Percentiles rank a stretch among this genome's conserved stretches.
phyloP scores from a whole-genome alignment of 2,113 vertebrate species.

The Menura novaehollandiae region DNA sequence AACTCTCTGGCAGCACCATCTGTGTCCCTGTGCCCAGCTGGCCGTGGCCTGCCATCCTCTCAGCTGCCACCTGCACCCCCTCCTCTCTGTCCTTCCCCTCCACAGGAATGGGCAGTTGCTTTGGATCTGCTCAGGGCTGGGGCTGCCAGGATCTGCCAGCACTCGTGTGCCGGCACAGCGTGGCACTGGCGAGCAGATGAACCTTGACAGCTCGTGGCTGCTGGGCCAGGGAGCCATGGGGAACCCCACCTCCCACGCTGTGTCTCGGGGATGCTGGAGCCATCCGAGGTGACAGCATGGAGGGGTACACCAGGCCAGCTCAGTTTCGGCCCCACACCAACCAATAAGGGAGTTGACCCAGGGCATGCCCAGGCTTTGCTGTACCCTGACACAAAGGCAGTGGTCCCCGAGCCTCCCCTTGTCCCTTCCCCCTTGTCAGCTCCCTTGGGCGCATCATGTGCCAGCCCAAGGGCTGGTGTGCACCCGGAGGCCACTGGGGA shows the following conservation, averaged over 20 bases:
- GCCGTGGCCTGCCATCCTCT: neutral
- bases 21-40: neutral
- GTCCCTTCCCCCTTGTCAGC: neutral
- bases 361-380: neutral
- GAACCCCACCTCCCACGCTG: neutral
- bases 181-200: neutral
- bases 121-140: neutral
- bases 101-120: rapidly evolving
- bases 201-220: neutral
- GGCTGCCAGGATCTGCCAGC: neutral
- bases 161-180: neutral
- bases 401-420: rapidly evolving
- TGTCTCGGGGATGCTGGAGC: rapidly evolving
- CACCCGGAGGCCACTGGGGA: rapidly evolving
- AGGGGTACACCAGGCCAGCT: neutral
- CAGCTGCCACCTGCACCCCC: neutral
- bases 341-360: neutral
- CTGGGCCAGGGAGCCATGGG: rapidly evolving
- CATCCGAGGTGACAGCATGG: neutral
- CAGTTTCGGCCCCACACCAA: neutral
- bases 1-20: neutral
- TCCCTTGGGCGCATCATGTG: neutral
- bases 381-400: neutral
- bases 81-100: neutral
- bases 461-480: neutral